phyloP scores from a whole-genome alignment of 2,113 vertebrate genomes.

The Crotophaga sulcirostris region DNA sequence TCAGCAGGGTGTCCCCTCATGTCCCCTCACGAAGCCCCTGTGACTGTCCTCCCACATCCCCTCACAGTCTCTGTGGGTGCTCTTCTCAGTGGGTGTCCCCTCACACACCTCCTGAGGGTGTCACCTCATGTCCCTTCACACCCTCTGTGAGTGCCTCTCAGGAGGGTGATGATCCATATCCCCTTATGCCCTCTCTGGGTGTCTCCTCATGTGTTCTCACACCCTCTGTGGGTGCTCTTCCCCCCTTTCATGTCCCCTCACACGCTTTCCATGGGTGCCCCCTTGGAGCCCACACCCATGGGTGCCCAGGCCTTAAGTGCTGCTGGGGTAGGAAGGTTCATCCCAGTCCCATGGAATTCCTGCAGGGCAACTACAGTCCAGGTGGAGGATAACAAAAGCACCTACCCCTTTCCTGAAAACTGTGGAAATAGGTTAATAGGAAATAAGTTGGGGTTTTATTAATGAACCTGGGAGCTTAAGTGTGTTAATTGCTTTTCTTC shows the following conservation, averaged over 20 bases:
- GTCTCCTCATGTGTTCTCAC: neutral
- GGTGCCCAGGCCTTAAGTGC: neutral
- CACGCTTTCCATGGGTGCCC: neutral
- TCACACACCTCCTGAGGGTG: neutral
- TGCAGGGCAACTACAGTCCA: fast-evolving
- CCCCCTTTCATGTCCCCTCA: neutral
- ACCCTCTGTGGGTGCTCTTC: too few relatives aligned
- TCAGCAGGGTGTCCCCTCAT: neutral
- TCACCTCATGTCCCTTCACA: neutral
- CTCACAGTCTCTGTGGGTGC: neutral
- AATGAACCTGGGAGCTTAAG: neutral
- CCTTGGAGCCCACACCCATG: neutral
- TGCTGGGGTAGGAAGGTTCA: neutral
- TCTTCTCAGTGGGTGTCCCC: neutral
- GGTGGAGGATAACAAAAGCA: fast-evolving
- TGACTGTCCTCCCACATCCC: neutral
- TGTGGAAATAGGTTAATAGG: slow-evolving; percentile 44
- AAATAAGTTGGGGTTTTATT: neutral
- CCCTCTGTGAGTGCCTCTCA: neutral
- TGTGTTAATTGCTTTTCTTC: slow-evolving; percentile 25
- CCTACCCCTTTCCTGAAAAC: neutral
- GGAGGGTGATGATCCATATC: neutral
- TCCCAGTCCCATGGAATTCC: neutral
- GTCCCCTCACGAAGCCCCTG: neutral
- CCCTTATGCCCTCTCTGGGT: neutral